phyloP scores from a whole-genome alignment of 2,113 vertebrate genomes.

The Piliocolobus tephrosceles region DNA sequence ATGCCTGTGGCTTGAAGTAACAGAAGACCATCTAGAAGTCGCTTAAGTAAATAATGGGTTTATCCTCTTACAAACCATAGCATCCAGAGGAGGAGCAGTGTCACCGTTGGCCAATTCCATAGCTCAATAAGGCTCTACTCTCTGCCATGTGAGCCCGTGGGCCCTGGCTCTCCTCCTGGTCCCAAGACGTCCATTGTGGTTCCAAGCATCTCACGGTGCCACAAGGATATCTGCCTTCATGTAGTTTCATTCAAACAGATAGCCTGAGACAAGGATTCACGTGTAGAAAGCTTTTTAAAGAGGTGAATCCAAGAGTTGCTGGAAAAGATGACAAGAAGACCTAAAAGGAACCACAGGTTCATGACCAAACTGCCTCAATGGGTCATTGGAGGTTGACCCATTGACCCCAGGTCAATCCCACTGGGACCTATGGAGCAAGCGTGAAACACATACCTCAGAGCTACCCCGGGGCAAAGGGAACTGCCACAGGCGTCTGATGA shows the following conservation, averaged over 20 bases:
- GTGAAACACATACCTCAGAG: no score
- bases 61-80: neutral
- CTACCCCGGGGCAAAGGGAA: neutral
- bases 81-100: neutral
- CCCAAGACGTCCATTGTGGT: neutral
- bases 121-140: neutral
- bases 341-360: neutral
- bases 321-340: no score
- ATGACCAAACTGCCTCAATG: neutral
- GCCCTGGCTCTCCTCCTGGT: neutral
- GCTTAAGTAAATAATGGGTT: neutral
- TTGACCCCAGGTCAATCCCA: no score
- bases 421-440: neutral
- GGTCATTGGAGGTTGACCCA: no score
- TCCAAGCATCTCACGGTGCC: neutral
- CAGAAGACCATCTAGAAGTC: neutral
- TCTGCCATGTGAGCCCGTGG: accelerated
- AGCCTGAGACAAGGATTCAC: neutral
- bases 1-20: neutral
- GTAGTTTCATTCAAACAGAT: neutral
- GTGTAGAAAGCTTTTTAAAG: neutral
- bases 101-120: accelerated
- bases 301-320: neutral
- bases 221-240: no score
- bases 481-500: accelerated